Conservation (phyloP, 2,797 vertebrate species). For the Hippopotamyrus pictus region DNA sequence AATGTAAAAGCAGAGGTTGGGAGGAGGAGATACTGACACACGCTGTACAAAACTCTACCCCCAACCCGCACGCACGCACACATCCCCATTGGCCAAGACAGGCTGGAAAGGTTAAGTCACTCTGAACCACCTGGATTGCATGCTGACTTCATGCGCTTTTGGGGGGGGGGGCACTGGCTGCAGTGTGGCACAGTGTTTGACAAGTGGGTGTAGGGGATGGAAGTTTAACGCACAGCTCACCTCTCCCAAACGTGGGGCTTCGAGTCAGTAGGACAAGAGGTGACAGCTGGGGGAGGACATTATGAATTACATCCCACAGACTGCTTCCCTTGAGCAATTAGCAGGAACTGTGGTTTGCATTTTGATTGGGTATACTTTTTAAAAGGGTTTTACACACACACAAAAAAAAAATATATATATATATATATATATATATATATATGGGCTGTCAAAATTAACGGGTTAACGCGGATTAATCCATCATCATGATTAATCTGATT, state of each 20-base stretch:
- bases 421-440: too few relatives aligned
- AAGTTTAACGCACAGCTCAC: constrained; percentile 28
- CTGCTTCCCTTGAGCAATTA: constrained; percentile 52
- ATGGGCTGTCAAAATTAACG: too few relatives aligned
- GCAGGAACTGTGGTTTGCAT: constrained; percentile 24
- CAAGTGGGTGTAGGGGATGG: constrained; percentile 42
- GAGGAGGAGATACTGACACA: constrained; percentile 78
- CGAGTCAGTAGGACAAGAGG: constrained; percentile 65
- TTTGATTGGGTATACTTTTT: background rate
- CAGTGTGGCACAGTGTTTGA: constrained; percentile 69
- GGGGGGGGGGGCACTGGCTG: constrained; percentile 55
- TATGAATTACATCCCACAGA: constrained; percentile 41
- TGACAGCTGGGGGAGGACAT: constrained; percentile 32
- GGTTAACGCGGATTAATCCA: too few relatives aligned
- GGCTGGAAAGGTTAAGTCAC: constrained; percentile 27
- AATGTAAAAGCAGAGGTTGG: constrained; percentile 77
- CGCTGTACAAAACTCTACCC: constrained; percentile 76
- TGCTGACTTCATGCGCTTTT: constrained; percentile 9
- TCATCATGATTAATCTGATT: too few relatives aligned
- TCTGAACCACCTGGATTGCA: constrained; percentile 16
- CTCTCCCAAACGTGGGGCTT: constrained; percentile 43
- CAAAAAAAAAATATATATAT: too few relatives aligned
- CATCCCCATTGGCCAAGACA: constrained; percentile 23
- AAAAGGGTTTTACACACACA: background rate
- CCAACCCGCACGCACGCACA: constrained; percentile 36